Conservation (phyloP, 2,888 invertebrate species). For the Clivina fossor region DNA sequence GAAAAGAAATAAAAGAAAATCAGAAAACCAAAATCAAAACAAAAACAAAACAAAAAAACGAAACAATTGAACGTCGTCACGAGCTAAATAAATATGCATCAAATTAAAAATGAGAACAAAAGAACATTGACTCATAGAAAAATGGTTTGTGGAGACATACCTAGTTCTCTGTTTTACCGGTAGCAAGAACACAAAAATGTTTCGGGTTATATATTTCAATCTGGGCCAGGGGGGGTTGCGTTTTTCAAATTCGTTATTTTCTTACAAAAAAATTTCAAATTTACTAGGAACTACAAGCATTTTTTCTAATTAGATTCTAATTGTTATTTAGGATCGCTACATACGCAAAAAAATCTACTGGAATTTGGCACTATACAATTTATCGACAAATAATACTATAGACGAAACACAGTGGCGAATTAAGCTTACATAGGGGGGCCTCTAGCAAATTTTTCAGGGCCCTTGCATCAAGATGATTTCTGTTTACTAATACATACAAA, state of each 20-base stretch:
- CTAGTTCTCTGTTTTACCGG: slow-evolving; percentile 54
- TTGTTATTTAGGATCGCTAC: slow-evolving; percentile 21
- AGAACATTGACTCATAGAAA: slow-evolving; percentile 28
- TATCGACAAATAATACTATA: too few species aligned
- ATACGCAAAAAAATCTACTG: too few species aligned
- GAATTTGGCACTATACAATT: too few species aligned
- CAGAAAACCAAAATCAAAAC: background rate
- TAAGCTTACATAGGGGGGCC: too few species aligned
- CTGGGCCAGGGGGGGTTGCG: slow-evolving; percentile 14
- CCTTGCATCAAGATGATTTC: too few species aligned
- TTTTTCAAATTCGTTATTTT: slow-evolving; percentile 18
- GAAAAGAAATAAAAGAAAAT: background rate
- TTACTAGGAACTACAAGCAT: slow-evolving; percentile 23
- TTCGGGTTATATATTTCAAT: slow-evolving; percentile 23
- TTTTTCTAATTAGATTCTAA: slow-evolving; percentile 19
- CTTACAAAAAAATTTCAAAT: too few species aligned
- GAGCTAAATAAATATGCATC: slow-evolving; percentile 15
- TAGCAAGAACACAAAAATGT: slow-evolving; percentile 46
- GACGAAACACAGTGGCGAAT: too few species aligned
- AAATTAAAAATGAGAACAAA: background rate
- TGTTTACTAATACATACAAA: too few species aligned
- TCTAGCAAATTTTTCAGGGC: too few species aligned
- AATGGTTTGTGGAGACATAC: slow-evolving; percentile 48
- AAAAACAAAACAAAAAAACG: slow-evolving; percentile 4
- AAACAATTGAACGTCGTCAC: background rate